These are phyloP conservation scores for Drosophila mimetica DNA, from an alignment of 2,888 invertebrate genomes.

Conservation along the genomic window DNA sequence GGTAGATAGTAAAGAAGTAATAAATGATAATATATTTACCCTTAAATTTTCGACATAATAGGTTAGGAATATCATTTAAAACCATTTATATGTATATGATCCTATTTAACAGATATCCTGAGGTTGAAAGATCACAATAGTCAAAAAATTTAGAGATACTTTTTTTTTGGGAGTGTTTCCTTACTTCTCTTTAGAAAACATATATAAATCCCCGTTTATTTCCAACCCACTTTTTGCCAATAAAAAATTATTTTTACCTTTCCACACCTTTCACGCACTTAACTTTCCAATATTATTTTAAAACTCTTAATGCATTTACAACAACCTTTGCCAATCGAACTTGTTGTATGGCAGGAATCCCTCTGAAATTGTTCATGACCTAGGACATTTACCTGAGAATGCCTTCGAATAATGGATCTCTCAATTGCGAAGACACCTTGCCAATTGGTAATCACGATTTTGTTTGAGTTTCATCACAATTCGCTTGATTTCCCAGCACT, in stretches of 20 bases:
- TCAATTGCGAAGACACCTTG: slow-evolving; percentile 26
- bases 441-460: slow-evolving; percentile 62
- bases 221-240: neutral
- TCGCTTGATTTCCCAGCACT: slow-evolving; percentile 65
- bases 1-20: too few relatives aligned
- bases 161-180: too few relatives aligned
- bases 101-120: too few relatives aligned
- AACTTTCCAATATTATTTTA: slow-evolving; percentile 4
- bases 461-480: slow-evolving; percentile 61
- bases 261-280: neutral
- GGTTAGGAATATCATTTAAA: too few relatives aligned
- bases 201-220: too few relatives aligned
- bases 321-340: slow-evolving; percentile 6
- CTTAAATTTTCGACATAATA: too few relatives aligned
- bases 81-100: too few relatives aligned
- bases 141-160: too few relatives aligned
- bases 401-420: slow-evolving; percentile 1
- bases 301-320: slow-evolving; percentile 7
- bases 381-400: slow-evolving; percentile 32
- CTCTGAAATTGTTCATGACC: slow-evolving; percentile 33
- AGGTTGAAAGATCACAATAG: too few relatives aligned
- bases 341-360: slow-evolving; percentile 5
- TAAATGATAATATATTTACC: neutral
- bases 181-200: too few relatives aligned
- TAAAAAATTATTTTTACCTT: neutral